These are phyloP conservation scores for Pseudobourletiella spinata DNA, from an alignment of 1,140 invertebrate genomes.

Conservation along the genomic window DNA sequence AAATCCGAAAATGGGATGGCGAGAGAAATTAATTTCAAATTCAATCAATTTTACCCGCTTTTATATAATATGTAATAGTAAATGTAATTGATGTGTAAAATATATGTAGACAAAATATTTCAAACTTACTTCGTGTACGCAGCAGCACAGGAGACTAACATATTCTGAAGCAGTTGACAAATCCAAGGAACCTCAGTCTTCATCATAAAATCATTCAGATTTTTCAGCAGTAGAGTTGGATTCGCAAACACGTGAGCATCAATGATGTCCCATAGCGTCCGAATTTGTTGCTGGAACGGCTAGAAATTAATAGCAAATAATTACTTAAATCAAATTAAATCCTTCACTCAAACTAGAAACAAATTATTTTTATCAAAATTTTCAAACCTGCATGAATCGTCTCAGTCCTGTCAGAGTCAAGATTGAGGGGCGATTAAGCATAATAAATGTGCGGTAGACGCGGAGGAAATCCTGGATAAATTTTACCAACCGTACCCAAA, in stretches of 20 bases:
- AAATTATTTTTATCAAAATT: neutral
- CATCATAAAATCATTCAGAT: conserved; percentile 22
- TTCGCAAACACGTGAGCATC: neutral
- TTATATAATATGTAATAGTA: too few species aligned
- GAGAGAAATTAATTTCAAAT: neutral
- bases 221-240: neutral
- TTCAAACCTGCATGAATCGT: conserved; percentile 18
- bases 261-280: conserved; percentile 13
- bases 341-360: neutral
- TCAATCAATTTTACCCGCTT: too few species aligned
- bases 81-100: neutral
- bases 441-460: conserved; percentile 24
- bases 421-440: conserved; percentile 18
- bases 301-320: conserved; percentile 11
- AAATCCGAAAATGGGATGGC: neutral
- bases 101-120: neutral
- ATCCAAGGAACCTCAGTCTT: conserved; percentile 11
- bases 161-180: conserved; percentile 16
- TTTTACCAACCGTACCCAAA: neutral
- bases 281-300: conserved; percentile 23
- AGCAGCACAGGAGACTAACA: conserved; percentile 19
- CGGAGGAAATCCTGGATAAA: conserved; percentile 20
- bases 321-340: neutral
- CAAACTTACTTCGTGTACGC: conserved; percentile 21
- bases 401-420: conserved; percentile 15